A percentile compares a stretch with the other conserved stretches of the same genome.
phyloP scores from a whole-genome alignment of 2,797 vertebrate species.

The Acanthurus lineatus region DNA sequence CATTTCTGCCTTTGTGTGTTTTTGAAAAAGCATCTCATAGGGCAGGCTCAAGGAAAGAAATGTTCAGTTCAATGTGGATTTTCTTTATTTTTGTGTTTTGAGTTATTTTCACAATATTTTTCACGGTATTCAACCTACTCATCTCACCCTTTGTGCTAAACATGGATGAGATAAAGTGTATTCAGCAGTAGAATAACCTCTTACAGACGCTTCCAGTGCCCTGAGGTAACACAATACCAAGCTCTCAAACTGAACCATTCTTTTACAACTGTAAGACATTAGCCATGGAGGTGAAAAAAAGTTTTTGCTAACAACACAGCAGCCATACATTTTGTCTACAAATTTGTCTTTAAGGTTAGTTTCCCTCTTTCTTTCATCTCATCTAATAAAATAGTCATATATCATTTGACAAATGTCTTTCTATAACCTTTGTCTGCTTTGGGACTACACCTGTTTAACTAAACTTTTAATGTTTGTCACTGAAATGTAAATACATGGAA shows the following conservation, averaged over 20 bases:
- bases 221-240: slow-evolving; percentile 11
- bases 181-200: neutral
- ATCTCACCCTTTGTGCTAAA: neutral
- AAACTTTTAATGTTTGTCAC: neutral
- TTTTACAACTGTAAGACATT: neutral
- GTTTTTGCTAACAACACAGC: too few species aligned
- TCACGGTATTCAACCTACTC: neutral
- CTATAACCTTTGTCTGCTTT: neutral
- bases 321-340: too few species aligned
- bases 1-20: neutral
- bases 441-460: neutral
- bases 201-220: neutral
- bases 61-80: neutral
- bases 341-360: too few species aligned
- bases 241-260: neutral
- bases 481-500: neutral
- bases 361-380: too few species aligned
- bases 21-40: neutral
- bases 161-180: neutral
- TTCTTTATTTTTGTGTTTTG: neutral
- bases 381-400: too few species aligned
- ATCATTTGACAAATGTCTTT: too few species aligned
- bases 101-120: neutral
- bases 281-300: neutral
- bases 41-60: neutral